Evolutionary conservation across 1,140 invertebrate genomes (phyloP), one percentile per base, ranked within the genome.

Genomic region (Drosophila elegans): DNA sequence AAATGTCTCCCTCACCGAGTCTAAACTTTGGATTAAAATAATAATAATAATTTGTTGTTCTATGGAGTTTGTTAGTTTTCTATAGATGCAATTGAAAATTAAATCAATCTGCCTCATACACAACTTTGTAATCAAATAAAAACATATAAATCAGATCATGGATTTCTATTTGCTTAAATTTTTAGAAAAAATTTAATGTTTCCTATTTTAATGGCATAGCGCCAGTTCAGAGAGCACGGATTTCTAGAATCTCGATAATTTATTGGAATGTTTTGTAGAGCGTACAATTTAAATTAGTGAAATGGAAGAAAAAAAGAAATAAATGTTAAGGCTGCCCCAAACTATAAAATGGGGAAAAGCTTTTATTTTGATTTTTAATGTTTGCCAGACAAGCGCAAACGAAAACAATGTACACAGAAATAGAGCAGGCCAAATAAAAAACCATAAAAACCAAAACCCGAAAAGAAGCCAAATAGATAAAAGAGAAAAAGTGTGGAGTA

Each of bases 261-360:
- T 85, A 78, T 80, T 46, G 39, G 51, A 67, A 78, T 67, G 57
- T 59, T 57, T 85, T 86, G 53, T 74, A 86, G 82, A 86, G 78
- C 81, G 68, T 86, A 78, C 51, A 42, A 78, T 86, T 81, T 86
- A 85, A 81, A 86, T 81, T 78, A 85, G 81, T 80, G 62, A 73
- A 77, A 75, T 74, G 59, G 49, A 56, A 55, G 56, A 54, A 59
- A 60, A 34, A 25, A 52, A 39, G 48, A 83, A 74, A 32, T 69
- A 54, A 29, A 52, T 29, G 49, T 66, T 12, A 52, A 52, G 13
- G n/a, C 46, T 44, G 67, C 63, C 16, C 41, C 63, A 48, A 69
- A 56, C 42, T 39, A 41, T 69, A 48, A 69, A 55, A 52, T 68
- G 41, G 67, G 61, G 36, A 48, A 69, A 69, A 49, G 67, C 51